Evolutionary conservation across 2,888 invertebrate species (phyloP).

Genomic region (Phengaris alcon): DNA sequence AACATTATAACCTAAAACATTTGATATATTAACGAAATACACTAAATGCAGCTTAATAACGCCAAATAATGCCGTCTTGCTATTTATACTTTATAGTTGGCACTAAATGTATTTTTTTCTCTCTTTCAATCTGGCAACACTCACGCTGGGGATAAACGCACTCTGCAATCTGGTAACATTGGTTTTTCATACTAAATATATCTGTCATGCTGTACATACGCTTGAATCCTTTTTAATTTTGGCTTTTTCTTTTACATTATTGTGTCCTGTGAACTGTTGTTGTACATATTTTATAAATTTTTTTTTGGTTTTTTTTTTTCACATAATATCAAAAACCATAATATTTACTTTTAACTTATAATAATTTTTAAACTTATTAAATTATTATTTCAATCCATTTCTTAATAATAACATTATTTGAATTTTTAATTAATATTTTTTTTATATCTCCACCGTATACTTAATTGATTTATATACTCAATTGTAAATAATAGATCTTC

Average conservation of each 20-base stretch:
- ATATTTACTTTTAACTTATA: slow-evolving; percentile 28
- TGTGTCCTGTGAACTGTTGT: background rate
- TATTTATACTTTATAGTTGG: slow-evolving; percentile 48
- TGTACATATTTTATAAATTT: background rate
- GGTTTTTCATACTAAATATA: slow-evolving; percentile 69
- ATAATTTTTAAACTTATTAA: background rate
- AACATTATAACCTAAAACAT: slow-evolving; percentile 49
- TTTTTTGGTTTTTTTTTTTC: background rate
- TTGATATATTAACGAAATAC: slow-evolving; percentile 21
- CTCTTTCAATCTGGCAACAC: slow-evolving; percentile 75
- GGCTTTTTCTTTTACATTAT: slow-evolving; percentile 11
- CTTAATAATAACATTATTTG: slow-evolving; percentile 15
- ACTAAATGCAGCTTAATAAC: slow-evolving; percentile 38
- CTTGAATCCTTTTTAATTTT: slow-evolving; percentile 22
- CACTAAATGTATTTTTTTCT: slow-evolving; percentile 68
- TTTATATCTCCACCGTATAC: background rate
- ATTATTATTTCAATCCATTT: background rate
- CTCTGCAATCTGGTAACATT: slow-evolving; percentile 77
- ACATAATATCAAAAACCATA: background rate
- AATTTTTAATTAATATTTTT: background rate
- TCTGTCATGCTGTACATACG: slow-evolving; percentile 23
- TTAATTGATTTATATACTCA: slow-evolving; percentile 12
- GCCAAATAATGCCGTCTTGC: slow-evolving; percentile 61
- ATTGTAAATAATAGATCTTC: slow-evolving; percentile 83
- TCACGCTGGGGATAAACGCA: slow-evolving; percentile 76